These are phyloP conservation scores for Nyctereutes procyonoides DNA, from an alignment of 2,113 vertebrate species.

Conservation along the genomic window DNA sequence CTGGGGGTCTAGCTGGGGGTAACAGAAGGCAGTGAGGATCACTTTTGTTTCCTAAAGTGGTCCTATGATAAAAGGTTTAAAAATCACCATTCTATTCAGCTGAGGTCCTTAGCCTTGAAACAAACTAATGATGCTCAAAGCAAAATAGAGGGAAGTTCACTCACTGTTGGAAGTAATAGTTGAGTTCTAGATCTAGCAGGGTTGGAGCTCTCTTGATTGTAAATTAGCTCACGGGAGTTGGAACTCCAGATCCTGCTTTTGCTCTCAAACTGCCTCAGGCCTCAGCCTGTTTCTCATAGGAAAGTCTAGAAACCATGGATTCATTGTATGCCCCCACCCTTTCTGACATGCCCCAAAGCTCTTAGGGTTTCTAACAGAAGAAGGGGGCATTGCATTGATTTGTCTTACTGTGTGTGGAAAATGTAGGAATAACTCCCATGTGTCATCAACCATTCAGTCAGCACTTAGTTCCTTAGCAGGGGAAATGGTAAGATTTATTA, in stretches of 20 bases:
- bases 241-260: constrained; percentile 24
- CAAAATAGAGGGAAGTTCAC: constrained; percentile 9
- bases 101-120: background rate
- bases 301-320: background rate
- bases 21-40: background rate
- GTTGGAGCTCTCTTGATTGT: background rate
- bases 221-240: constrained; percentile 11
- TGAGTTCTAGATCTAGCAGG: constrained; percentile 34
- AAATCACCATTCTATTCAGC: background rate
- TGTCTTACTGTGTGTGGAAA: constrained; percentile 53
- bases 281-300: background rate
- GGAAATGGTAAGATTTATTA: constrained; percentile 75
- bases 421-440: constrained; percentile 54
- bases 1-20: too few species aligned
- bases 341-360: background rate
- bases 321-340: background rate
- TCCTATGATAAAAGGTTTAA: background rate
- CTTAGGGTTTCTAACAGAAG: constrained; percentile 6
- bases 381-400: background rate
- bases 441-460: constrained; percentile 64
- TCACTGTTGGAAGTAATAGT: background rate
- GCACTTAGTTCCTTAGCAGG: constrained; percentile 47
- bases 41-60: background rate
- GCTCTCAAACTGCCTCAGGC: constrained; percentile 23
- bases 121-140: background rate